phyloP scores from a whole-genome alignment of 2,113 vertebrate species.

The Eclectus roratus region DNA sequence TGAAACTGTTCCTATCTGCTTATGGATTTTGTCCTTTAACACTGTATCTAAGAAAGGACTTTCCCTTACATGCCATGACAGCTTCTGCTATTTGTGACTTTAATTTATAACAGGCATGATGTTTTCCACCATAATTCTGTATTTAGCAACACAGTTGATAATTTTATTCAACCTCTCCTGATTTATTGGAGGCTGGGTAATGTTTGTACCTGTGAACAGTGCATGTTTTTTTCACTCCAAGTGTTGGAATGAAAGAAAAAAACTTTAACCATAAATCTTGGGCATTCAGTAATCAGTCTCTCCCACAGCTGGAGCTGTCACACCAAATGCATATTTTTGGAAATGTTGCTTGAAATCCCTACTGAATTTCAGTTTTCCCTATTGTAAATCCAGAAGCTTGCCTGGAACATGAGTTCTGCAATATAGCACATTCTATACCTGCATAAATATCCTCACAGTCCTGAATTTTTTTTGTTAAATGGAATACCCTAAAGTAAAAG shows the following conservation, averaged over 20 bases:
- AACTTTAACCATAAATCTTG: not conserved
- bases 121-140: not conserved
- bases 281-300: not conserved
- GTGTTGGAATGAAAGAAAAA: not conserved
- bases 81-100: not conserved
- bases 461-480: not conserved
- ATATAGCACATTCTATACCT: not conserved
- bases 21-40: not conserved
- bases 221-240: not conserved
- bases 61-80: not conserved
- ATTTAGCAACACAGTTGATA: not conserved
- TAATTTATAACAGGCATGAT: not conserved
- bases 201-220: not conserved
- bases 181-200: not conserved
- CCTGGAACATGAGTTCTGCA: not conserved
- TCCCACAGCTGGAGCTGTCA: not conserved
- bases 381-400: not conserved
- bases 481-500: not conserved
- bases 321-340: not conserved
- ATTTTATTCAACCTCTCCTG: not conserved
- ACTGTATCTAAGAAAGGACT: not conserved
- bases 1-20: not conserved
- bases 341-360: not conserved
- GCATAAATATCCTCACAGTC: not conserved
- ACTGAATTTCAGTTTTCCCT: not conserved